A percentile compares a stretch with the other conserved stretches of the same genome.
Conservation (phyloP, 2,113 vertebrate genomes). For the Mus pahari region DNA sequence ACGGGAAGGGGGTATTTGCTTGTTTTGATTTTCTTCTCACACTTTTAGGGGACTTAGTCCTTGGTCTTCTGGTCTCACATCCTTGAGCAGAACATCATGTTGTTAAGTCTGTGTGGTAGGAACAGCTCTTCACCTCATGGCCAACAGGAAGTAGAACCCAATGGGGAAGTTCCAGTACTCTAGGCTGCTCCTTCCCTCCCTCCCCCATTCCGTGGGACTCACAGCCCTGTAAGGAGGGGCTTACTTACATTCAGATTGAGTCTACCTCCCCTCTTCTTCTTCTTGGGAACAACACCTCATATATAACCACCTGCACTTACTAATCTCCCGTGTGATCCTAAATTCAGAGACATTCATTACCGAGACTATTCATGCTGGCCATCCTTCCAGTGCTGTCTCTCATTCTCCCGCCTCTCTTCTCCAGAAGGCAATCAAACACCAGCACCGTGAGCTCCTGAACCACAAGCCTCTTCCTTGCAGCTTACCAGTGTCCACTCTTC, state of each 20-base stretch:
- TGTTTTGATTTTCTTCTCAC: not conserved
- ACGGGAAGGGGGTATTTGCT: not conserved
- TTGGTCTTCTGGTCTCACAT: not conserved
- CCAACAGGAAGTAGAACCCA: not conserved
- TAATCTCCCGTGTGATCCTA: not conserved
- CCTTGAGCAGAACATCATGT: not conserved
- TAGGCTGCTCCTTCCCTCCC: no score
- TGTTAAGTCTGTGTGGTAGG: not conserved
- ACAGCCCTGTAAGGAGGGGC: not conserved
- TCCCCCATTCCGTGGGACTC: not conserved
- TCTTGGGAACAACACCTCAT: not conserved
- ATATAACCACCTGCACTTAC: not conserved
- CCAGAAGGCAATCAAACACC: not conserved
- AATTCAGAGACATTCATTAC: not conserved
- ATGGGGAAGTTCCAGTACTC: not conserved
- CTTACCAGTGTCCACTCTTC: not conserved
- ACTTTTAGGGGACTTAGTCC: not conserved
- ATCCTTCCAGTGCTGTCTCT: no score
- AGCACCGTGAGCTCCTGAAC: not conserved
- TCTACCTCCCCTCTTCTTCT: not conserved
- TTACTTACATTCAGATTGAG: not conserved
- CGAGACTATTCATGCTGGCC: fast-evolving
- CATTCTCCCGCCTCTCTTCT: no score
- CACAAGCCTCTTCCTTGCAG: not conserved
- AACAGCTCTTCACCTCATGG: no score